Evolutionary conservation across 2,113 vertebrate genomes (phyloP).

Genomic region (Dermatemys mawii): DNA sequence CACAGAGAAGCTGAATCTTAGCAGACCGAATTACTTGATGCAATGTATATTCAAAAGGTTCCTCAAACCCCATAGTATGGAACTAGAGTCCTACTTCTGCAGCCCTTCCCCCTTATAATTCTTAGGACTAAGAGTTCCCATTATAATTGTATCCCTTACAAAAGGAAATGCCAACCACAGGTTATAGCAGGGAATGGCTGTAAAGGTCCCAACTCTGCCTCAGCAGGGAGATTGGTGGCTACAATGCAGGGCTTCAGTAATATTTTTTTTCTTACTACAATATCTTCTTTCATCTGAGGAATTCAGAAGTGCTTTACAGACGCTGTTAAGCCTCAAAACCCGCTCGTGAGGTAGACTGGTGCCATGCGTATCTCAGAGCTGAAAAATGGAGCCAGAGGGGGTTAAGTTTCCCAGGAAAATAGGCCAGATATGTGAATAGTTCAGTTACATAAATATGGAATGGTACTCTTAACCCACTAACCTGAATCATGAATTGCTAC

Average conservation of each 20-base stretch:
- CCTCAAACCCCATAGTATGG: fast-evolving
- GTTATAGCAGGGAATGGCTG: neutral
- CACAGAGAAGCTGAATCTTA: neutral
- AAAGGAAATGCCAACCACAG: neutral
- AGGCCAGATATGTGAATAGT: neutral
- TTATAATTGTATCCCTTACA: neutral
- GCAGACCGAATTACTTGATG: neutral
- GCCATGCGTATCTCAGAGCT: neutral
- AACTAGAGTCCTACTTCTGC: neutral
- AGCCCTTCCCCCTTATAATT: neutral
- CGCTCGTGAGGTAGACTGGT: fast-evolving
- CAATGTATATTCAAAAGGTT: fast-evolving
- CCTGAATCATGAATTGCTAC: fast-evolving
- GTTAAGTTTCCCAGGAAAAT: conserved; percentile 19
- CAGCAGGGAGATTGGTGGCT: conserved; percentile 42
- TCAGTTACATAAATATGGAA: neutral
- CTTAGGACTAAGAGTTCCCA: neutral
- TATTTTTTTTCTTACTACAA: neutral
- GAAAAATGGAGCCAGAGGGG: neutral
- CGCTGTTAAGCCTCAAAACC: neutral
- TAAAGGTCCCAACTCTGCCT: neutral
- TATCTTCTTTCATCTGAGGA: neutral
- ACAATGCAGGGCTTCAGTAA: conserved; percentile 52
- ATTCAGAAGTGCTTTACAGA: neutral
- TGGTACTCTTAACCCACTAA: conserved; percentile 44